Conservation (phyloP, 2,797 vertebrate species). For the Tauraco hartlaubi region DNA sequence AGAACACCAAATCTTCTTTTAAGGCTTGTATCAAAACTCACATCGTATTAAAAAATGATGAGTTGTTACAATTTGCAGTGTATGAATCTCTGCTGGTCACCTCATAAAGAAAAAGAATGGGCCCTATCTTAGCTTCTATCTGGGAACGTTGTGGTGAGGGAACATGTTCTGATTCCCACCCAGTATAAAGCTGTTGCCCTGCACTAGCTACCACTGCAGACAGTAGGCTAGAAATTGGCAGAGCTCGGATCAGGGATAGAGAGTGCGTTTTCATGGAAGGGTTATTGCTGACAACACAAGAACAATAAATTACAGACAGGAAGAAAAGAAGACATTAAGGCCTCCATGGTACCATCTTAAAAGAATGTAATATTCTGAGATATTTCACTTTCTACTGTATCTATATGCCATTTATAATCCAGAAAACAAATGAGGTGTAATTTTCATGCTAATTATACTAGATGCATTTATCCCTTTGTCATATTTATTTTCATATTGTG, state of each 20-base stretch:
- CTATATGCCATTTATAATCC: constrained; percentile 53
- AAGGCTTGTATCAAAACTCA: background rate
- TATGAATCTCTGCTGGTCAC: background rate
- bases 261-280: background rate
- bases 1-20: background rate
- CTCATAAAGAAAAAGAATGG: background rate
- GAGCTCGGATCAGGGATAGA: background rate
- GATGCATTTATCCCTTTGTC: constrained; percentile 56
- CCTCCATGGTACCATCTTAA: constrained; percentile 38
- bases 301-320: constrained; percentile 55
- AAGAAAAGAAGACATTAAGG: constrained; percentile 47
- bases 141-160: background rate
- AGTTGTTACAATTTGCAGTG: background rate
- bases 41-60: rapidly evolving
- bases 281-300: constrained; percentile 46
- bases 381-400: constrained; percentile 64
- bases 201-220: background rate
- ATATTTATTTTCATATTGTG: constrained; percentile 61
- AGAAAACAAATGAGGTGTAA: constrained; percentile 60
- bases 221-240: background rate
- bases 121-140: background rate
- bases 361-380: constrained; percentile 64
- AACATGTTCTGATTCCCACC: background rate
- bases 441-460: constrained; percentile 71
- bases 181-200: background rate